Evolutionary conservation across 2,113 vertebrate genomes (phyloP).

Genomic region (Chascanopsetta lugubris): DNA sequence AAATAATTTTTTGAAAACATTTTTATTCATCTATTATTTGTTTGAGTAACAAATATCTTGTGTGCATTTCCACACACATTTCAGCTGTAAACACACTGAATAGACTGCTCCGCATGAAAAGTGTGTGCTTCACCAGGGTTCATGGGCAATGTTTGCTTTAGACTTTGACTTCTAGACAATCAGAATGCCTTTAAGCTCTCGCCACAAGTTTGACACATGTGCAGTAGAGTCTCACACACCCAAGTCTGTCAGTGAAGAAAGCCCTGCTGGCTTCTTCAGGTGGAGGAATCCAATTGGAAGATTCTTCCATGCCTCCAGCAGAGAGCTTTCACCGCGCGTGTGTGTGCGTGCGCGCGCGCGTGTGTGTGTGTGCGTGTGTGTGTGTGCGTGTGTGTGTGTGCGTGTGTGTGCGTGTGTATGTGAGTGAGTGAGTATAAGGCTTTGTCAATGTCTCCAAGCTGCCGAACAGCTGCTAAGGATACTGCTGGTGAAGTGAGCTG

Average conservation of each 20-base stretch:
- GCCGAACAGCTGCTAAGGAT: constrained; percentile 69
- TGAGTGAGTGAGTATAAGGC: neutral
- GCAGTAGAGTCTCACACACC: too few species aligned
- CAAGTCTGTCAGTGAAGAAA: neutral
- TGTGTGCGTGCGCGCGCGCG: neutral
- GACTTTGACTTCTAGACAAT: too few species aligned
- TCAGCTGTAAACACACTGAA: too few species aligned
- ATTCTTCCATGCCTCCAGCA: constrained; percentile 19
- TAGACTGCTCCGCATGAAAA: too few species aligned
- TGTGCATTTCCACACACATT: too few species aligned
- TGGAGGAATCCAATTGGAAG: constrained; percentile 17
- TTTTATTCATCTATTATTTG: too few species aligned
- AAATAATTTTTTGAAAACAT: too few species aligned
- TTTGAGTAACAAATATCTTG: too few species aligned
- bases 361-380: neutral
- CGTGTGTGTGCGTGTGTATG: neutral
- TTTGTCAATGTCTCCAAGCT: constrained; percentile 46
- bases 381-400: neutral
- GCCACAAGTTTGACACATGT: too few species aligned
- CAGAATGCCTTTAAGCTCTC: too few species aligned
- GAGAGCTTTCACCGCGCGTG: constrained; percentile 20
- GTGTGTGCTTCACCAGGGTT: too few species aligned
- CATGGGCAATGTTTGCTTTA: too few species aligned
- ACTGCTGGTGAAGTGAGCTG: constrained; percentile 35
- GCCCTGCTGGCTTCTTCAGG: constrained; percentile 19